Evolutionary conservation across 1,140 invertebrate genomes (phyloP).

Genomic region (Achatina immaculata): DNA sequence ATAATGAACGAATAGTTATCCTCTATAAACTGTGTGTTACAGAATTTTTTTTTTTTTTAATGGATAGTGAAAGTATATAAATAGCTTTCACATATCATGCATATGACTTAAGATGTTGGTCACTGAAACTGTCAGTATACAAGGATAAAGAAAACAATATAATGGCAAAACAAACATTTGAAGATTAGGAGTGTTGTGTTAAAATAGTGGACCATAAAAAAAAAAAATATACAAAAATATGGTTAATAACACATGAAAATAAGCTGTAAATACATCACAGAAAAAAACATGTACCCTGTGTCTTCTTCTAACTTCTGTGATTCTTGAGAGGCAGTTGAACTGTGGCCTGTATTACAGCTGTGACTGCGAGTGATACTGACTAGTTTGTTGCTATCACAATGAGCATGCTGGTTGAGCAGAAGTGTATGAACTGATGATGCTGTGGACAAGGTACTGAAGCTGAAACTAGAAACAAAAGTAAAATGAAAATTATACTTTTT

Average conservation of each 20-base stretch:
- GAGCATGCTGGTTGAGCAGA: conserved; percentile 1
- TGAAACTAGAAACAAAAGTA: neutral
- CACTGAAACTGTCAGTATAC: too few species aligned
- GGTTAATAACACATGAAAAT: neutral
- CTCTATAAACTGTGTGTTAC: too few species aligned
- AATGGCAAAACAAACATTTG: neutral
- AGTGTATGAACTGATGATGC: conserved; percentile 13
- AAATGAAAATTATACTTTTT: too few species aligned
- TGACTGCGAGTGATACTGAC: neutral
- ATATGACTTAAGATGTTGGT: too few species aligned
- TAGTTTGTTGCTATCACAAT: neutral
- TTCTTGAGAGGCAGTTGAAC: neutral
- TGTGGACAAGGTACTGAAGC: neutral
- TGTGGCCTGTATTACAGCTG: neutral
- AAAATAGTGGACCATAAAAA: too few species aligned
- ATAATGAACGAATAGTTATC: too few species aligned
- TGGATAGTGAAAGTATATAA: too few species aligned
- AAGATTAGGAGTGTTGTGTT: too few species aligned
- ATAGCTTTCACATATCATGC: too few species aligned
- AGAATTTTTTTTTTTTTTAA: too few species aligned
- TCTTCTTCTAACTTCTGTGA: neutral
- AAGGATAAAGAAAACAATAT: neutral
- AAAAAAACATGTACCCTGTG: too few species aligned
- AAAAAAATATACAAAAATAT: too few species aligned
- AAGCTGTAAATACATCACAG: neutral